Evolutionary conservation across 2,888 invertebrate genomes (phyloP), one percentile per base, ranked within the genome.

Genomic region (Labia minor): DNA sequence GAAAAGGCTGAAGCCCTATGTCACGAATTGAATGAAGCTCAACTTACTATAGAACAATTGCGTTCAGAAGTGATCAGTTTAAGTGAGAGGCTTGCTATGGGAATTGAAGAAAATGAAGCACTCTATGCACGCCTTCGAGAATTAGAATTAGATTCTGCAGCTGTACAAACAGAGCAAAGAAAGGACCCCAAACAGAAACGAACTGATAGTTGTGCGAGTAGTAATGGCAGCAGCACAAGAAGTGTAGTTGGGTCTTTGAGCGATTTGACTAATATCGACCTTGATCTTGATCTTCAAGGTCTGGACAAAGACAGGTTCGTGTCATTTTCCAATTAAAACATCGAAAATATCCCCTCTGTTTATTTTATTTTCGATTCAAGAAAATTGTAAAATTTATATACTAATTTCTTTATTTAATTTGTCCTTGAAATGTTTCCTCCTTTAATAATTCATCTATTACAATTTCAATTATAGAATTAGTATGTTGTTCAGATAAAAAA

Each of bases 251-350:
- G 90, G 72, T 91, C 92, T 2, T 79, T 92, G 8, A 87, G 88
- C 71, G 91, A 92, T 76, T 81, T 92, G 37, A 89, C 89, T 6
- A 90, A 89, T 73, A 82, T 92, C 67, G 89, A 89, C 75, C 80
- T 86, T 73, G 89, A 90, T 71, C 78, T 88, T 67, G 87, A 91
- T 78, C 79, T 90, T 1, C 87, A 86, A 72, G 81, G 84, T 14
- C 78, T 91, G 72, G 89, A 89, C 74, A 87, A 88, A 71, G 88
- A 88, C 72, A 72, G 75, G 74, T 73, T 61, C 21, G 21, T 63
- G n/a, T n/a, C n/a, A n/a, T n/a, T n/a, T n/a, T n/a, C n/a, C n/a
- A n/a, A n/a, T n/a, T n/a, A n/a, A n/a, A n/a, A n/a, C n/a, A n/a
- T 49, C 21, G 18, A 16, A 6, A 63, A 64, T 21, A 64, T 16